Evolutionary conservation across 2,797 vertebrate genomes (phyloP).

Genomic region (Chrosomus eos): DNA sequence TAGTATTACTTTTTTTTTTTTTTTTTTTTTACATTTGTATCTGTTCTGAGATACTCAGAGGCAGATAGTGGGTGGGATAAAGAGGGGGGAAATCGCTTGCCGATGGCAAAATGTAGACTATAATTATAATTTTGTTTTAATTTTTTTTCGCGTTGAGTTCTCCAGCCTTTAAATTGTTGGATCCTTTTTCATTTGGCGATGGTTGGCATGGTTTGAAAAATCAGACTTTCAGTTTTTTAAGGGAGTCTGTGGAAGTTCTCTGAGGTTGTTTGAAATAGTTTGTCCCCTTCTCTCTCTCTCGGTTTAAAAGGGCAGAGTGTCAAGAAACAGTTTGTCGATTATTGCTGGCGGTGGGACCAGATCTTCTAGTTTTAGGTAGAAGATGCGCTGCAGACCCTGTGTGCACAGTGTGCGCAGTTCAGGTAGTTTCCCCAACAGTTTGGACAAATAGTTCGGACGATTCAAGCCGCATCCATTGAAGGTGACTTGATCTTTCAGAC

Average conservation of each 20-base stretch:
- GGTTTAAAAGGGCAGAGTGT: conserved; percentile 97
- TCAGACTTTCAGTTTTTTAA: conserved; percentile 50
- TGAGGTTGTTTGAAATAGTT: conserved; percentile 71
- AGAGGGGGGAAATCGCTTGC: conserved; percentile 22
- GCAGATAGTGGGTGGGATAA: conserved; percentile 13
- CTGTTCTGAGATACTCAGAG: conserved; percentile 7
- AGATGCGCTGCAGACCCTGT: conserved; percentile 99
- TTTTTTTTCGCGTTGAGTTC: conserved; percentile 23
- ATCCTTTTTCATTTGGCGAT: conserved; percentile 19
- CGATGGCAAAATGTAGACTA: conserved; percentile 21
- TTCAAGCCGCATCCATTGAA: conserved; percentile 96
- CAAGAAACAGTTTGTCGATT: conserved; percentile 99
- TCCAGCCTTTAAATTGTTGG: conserved; percentile 13
- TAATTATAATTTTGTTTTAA: conserved; percentile 6
- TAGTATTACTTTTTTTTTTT: background rate
- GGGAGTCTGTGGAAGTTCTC: conserved; percentile 79
- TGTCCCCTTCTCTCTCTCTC: background rate
- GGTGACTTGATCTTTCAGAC: conserved; percentile 98
- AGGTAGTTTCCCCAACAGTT: conserved; percentile 98
- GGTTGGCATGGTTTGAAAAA: conserved; percentile 13
- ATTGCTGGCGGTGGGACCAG: conserved; percentile 98
- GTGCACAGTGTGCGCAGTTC: conserved; percentile 99
- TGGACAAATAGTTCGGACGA: conserved; percentile 98
- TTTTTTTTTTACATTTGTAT: background rate
- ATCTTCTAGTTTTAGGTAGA: conserved; percentile 99